Conservation (phyloP, 2,113 vertebrate species). For the Tenrec ecaudatus region DNA sequence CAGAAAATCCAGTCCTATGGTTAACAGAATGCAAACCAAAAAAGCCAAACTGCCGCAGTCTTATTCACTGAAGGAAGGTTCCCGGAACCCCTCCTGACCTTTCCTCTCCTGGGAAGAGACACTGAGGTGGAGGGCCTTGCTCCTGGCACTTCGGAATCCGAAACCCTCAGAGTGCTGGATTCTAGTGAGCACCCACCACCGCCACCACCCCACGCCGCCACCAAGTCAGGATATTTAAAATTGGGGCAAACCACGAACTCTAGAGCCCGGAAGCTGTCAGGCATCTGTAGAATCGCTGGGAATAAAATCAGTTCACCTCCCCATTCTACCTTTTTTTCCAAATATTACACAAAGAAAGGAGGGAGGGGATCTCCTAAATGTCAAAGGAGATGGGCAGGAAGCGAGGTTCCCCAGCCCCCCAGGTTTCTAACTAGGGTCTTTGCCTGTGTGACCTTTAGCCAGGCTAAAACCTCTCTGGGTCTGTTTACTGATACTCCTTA, state of each 20-base stretch:
- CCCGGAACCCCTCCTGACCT: not conserved
- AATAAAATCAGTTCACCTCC: slow-evolving; percentile 57
- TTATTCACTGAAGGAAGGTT: not conserved
- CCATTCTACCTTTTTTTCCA: not conserved
- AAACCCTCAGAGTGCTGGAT: slow-evolving; percentile 56
- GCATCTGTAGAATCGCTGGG: slow-evolving; percentile 15
- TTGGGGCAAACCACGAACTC: slow-evolving; percentile 41
- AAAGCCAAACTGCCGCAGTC: not conserved
- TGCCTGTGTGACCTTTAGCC: not conserved
- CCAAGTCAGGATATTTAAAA: slow-evolving; percentile 61
- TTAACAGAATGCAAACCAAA: slow-evolving; percentile 57
- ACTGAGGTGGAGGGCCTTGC: not conserved
- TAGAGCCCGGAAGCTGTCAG: not conserved
- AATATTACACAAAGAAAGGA: not conserved
- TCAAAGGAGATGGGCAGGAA: slow-evolving; percentile 11
- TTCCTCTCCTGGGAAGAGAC: not conserved
- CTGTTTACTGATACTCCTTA: not conserved
- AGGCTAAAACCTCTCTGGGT: not conserved
- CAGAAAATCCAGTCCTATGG: not conserved
- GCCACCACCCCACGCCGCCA: not conserved
- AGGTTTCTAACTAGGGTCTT: not conserved
- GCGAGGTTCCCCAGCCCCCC: not conserved
- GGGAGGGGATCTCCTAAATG: not conserved
- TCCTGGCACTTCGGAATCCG: not conserved
- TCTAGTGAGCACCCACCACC: not conserved